Percentiles rank a stretch among this genome's conserved stretches.
Conservation (phyloP, 2,113 vertebrate genomes). For the Blennius ocellaris region DNA sequence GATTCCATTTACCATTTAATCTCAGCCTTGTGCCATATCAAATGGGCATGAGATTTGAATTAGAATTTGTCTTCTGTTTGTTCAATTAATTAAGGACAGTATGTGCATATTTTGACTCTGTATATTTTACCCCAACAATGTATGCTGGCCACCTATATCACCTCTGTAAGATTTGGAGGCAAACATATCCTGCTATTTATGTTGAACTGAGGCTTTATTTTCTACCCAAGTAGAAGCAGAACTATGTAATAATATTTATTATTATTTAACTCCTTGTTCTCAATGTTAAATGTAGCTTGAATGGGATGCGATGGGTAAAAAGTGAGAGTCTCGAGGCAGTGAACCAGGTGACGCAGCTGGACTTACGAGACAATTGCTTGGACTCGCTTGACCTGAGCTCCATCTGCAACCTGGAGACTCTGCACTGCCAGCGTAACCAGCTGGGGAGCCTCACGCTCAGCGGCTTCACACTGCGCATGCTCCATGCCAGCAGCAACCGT, state of each 20-base stretch:
- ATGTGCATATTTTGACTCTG: no score
- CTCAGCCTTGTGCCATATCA: background rate
- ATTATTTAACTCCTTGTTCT: background rate
- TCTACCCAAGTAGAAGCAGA: no score
- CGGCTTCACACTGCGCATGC: conserved; percentile 89
- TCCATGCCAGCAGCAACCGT: conserved; percentile 91
- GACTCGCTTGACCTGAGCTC: conserved; percentile 89
- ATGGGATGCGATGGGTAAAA: conserved; percentile 85
- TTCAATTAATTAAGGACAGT: background rate
- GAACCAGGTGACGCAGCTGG: conserved; percentile 89
- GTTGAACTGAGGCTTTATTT: no score
- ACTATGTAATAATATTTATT: background rate
- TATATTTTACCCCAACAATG: background rate
- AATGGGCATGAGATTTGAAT: background rate
- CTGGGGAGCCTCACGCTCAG: conserved; percentile 89
- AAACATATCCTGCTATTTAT: no score
- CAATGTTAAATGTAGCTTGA: conserved; percentile 83
- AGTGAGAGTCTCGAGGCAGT: conserved; percentile 85
- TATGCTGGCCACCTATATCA: background rate
- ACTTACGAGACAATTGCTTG: conserved; percentile 92
- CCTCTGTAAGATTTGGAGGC: no score
- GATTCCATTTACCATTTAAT: background rate
- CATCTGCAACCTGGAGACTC: conserved; percentile 89
- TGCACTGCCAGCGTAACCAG: conserved; percentile 93
- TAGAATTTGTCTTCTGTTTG: background rate